Percentiles rank a stretch among this genome's conserved stretches.
phyloP scores from a whole-genome alignment of 2,797 vertebrate genomes.

The Botia almorhae region DNA sequence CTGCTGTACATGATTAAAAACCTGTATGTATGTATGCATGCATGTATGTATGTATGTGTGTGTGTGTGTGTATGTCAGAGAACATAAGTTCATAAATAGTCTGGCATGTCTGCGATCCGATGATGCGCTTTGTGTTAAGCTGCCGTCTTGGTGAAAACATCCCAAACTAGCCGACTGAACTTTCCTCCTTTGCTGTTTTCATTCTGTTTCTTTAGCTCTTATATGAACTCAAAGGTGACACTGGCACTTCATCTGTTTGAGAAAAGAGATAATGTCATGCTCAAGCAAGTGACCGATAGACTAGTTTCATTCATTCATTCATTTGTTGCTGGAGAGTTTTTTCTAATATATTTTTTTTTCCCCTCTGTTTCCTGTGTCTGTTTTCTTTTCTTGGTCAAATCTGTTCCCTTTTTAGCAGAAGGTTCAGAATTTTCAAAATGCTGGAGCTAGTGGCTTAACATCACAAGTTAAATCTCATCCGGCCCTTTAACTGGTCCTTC shows the following conservation, averaged over 20 bases:
- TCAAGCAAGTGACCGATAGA: background rate
- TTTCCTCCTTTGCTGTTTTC: background rate
- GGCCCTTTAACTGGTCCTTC: background rate
- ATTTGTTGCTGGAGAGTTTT: background rate
- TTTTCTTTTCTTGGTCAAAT: background rate
- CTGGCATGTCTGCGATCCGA: conserved; percentile 1
- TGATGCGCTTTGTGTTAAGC: conserved; percentile 35
- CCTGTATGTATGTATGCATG: conserved; percentile 10
- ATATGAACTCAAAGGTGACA: conserved; percentile 18
- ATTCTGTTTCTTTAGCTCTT: background rate
- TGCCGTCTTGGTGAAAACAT: conserved; percentile 24
- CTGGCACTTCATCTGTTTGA: conserved; percentile 18
- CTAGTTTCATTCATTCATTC: background rate
- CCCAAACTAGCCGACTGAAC: background rate
- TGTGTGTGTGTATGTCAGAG: conserved; percentile 44
- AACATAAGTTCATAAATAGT: conserved; percentile 43
- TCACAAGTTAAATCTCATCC: background rate
- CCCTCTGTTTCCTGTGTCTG: no score
- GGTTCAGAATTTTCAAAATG: background rate
- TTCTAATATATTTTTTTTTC: no score
- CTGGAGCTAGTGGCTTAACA: background rate
- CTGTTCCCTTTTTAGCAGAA: background rate
- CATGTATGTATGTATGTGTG: conserved; percentile 27
- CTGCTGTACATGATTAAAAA: conserved; percentile 33
- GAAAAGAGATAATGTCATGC: background rate